Evolutionary conservation across 2,113 vertebrate genomes (phyloP).

Genomic region (Microtus montanus): DNA sequence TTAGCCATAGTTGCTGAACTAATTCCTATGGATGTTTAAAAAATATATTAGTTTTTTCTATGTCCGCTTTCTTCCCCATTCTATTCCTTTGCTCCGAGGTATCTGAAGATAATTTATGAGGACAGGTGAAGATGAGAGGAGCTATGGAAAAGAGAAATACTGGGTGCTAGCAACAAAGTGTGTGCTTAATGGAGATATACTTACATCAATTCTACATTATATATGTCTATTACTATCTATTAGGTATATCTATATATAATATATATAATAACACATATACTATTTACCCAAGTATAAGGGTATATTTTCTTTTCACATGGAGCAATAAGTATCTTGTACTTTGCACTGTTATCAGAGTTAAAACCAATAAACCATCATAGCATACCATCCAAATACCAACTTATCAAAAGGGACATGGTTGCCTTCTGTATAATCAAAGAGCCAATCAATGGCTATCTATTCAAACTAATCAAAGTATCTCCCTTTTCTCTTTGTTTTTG

Average conservation of each 20-base stretch:
- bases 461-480: constrained; percentile 5
- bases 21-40: neutral
- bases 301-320: neutral
- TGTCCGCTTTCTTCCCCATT: neutral
- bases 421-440: neutral
- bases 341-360: neutral
- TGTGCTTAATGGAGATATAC: neutral
- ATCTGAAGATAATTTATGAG: neutral
- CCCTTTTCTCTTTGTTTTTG: neutral
- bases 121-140: neutral
- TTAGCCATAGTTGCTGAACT: neutral
- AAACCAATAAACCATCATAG: constrained; percentile 1
- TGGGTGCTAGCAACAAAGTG: neutral
- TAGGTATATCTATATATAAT: neutral
- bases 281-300: neutral
- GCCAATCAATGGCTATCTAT: neutral
- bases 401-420: constrained; percentile 17
- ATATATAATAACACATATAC: neutral
- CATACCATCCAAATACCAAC: neutral
- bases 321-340: neutral
- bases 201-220: neutral
- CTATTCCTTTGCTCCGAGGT: neutral
- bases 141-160: neutral
- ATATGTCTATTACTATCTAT: neutral
- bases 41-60: neutral